Evolutionary conservation across 2,113 vertebrate species (phyloP).

Genomic region (Spheniscus mendiculus): DNA sequence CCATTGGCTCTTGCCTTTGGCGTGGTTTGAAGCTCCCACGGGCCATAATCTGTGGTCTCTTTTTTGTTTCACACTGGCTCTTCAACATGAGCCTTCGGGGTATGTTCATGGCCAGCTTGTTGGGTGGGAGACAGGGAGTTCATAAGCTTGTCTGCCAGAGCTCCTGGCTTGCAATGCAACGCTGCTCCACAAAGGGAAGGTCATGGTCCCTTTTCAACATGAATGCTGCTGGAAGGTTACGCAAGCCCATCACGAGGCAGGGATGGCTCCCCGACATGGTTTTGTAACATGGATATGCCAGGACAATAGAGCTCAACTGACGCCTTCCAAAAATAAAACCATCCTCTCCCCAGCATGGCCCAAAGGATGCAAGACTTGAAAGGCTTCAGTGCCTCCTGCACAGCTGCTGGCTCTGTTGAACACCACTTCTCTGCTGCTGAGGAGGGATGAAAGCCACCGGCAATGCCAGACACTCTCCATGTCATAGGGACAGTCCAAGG

Average conservation of each 20-base stretch:
- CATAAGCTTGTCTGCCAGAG: neutral
- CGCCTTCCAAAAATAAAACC: neutral
- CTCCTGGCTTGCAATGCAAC: neutral
- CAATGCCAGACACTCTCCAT: neutral
- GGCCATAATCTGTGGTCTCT: slow-evolving; percentile 4
- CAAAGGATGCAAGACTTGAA: neutral
- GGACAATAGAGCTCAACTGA: neutral
- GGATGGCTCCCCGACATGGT: neutral
- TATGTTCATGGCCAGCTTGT: neutral
- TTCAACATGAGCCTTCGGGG: neutral
- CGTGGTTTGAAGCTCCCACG: neutral
- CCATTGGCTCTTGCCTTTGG: neutral
- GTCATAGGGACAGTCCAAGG: neutral
- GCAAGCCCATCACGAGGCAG: neutral
- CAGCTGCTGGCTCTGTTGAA: neutral
- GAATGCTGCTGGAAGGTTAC: neutral
- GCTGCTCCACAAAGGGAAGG: neutral
- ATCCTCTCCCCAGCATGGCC: neutral
- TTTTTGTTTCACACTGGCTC: slow-evolving; percentile 4
- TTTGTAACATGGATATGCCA: neutral
- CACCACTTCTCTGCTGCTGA: neutral
- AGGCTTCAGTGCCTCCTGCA: neutral
- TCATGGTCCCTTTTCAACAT: neutral
- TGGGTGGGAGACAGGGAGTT: slow-evolving; percentile 40
- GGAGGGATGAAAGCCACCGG: neutral